Percentiles rank a stretch among this genome's conserved stretches.
Evolutionary conservation across 2,797 vertebrate species (phyloP).

Genomic region (Pteronotus mesoamericanus): DNA sequence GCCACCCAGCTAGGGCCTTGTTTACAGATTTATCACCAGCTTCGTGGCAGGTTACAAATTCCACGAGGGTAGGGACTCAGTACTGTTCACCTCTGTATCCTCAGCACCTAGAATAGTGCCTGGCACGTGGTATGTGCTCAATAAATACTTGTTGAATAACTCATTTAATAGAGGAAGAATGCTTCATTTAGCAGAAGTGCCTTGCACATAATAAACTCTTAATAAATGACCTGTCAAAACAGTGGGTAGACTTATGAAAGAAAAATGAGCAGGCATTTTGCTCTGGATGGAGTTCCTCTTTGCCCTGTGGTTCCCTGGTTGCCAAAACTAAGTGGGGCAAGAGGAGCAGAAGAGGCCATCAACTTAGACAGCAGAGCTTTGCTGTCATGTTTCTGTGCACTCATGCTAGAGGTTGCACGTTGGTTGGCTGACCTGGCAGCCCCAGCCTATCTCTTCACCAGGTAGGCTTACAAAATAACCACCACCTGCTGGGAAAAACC

Average conservation of each 20-base stretch:
- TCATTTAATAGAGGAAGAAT: not conserved
- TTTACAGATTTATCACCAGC: not conserved
- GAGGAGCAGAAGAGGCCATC: not conserved
- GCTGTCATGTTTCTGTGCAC: too few relatives aligned
- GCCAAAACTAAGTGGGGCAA: not conserved
- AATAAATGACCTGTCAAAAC: not conserved
- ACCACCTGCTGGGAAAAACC: not conserved
- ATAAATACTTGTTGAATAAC: not conserved
- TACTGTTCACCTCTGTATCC: not conserved
- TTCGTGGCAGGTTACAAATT: not conserved
- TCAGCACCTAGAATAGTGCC: not conserved
- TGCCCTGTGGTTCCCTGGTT: not conserved
- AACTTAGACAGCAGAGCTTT: not conserved
- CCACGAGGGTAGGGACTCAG: not conserved
- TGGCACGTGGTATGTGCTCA: not conserved
- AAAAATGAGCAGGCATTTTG: not conserved
- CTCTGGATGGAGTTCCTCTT: not conserved
- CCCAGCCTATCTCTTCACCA: not conserved
- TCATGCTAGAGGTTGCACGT: fast-evolving
- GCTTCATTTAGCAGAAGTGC: not conserved
- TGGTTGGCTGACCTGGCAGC: not conserved
- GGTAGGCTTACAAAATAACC: not conserved
- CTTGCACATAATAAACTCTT: not conserved
- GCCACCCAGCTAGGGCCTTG: not conserved
- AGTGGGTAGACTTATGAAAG: not conserved